Percentiles rank a stretch among this genome's conserved stretches.
Conservation (phyloP, 2,797 vertebrate species). For the Dipus sagitta region DNA sequence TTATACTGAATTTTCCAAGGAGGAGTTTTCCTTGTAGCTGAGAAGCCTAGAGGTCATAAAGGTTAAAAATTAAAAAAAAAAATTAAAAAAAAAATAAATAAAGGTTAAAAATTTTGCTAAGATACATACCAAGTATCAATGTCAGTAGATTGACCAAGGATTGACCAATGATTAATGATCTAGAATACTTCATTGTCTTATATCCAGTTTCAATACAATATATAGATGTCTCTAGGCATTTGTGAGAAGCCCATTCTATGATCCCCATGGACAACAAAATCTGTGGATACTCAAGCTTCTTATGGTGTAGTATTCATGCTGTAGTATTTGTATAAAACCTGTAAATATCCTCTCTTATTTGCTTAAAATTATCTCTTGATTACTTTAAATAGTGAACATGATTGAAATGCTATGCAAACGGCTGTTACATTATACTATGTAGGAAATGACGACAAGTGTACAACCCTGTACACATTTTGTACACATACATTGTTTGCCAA, state of each 20-base stretch:
- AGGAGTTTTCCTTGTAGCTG: not conserved
- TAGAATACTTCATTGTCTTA: not conserved
- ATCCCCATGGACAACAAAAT: not conserved
- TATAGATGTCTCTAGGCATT: not conserved
- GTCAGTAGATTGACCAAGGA: not conserved
- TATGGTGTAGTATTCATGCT: not conserved
- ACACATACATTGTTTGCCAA: not conserved
- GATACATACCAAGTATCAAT: not conserved
- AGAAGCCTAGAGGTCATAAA: not conserved
- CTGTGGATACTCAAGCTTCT: not conserved
- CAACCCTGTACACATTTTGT: not conserved
- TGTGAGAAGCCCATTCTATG: not conserved
- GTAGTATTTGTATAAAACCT: not conserved
- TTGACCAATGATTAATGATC: not conserved
- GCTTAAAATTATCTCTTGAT: not conserved
- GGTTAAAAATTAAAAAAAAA: not conserved
- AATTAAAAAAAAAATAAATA: too few relatives aligned
- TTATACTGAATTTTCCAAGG: not conserved
- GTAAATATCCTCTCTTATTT: not conserved
- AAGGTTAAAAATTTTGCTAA: slow-evolving; percentile 2
- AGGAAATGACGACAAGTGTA: not conserved
- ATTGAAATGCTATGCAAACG: not conserved
- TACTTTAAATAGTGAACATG: not conserved
- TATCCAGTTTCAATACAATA: not conserved
- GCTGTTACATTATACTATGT: not conserved